Evolutionary conservation across 2,888 invertebrate genomes (phyloP), one percentile per base, ranked within the genome.

Genomic region (Odontocolon sp.): DNA sequence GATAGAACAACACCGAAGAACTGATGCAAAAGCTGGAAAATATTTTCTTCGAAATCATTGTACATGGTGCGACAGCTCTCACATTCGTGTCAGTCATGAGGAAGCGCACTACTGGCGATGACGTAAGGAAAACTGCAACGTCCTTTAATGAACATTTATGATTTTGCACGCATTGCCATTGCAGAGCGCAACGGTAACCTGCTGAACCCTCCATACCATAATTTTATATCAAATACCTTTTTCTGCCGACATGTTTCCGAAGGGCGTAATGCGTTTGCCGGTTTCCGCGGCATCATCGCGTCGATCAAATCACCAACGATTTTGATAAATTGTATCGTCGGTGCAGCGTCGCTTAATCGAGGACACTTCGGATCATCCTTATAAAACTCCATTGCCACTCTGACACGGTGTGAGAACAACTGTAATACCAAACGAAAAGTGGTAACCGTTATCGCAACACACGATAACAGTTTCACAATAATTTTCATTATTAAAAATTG

Each of bases 281-380:
- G 70, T 5, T 74, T 78, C 5, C 80, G 75, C 0, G 80, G 77
- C 59, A 66, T 77, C 79, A 82, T 80, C 9, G 80, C 79, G 18
- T 18, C 8, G 6, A 82, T 78, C 1, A 82, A 14, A 14, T 64
- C 42, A 56, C 72, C 50, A 1, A 80, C 40, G 9, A 75, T 36
- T 56, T 68, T 16, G 1, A 80, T 78, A 36, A 81, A 69, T 23
- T 42, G 14, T 16, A 77, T 54, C 0, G 80, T 80, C 26, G 77
- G 38, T 21, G 71, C 56, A 16, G 59, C 72, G 42, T 81, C 77
- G 14, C 40, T 42, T 1, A 82, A 42, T n/a, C 69, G 54, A n/a
- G 21, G 11, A 11, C 33, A 70, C n/a, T 23, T 33, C 54, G 57
- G 38, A 3, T 40, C 33, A 33, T 68, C 28, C 26, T 69, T 63